Evolutionary conservation across 2,888 invertebrate genomes (phyloP), one percentile per base, ranked within the genome.

Genomic region (Meteorus cinctellus): DNA sequence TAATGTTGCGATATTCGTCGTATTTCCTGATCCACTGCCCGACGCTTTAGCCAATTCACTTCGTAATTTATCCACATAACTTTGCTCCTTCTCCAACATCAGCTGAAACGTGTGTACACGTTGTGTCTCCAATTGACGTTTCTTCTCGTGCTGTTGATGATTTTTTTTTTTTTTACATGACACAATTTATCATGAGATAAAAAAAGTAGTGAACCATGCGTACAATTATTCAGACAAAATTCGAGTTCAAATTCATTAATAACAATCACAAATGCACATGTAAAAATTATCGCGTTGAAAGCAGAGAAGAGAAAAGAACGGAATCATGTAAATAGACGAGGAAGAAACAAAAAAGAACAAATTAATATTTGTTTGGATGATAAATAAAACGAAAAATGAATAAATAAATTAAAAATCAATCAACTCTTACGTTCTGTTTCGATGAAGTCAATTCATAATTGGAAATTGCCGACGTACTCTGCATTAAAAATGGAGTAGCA

Each of bases 11-110:
- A 86, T 82, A 69, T 87, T 85, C 80, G 88, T 90, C 41, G 86
- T 84, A 78, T 89, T 90, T 31, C 86, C 86, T 86, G 85, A 90
- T 86, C 82, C 90, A 86, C 87, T 91, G 36, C 88, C 88, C 6
- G 55, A 55, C 29, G 89, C 91, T 68, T 90, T 90, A 0, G 91
- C 92, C 79, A 93, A 91, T 90, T 94, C 91, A 90, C 94, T 94
- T 78, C 95, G 92, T 78, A 97, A 90, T 83, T 94, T 93, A 83
- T 96, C 94, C 83, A 96, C 93, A 90, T 96, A 95, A 84, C 94
- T 93, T 89, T 94, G 94, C 86, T 97, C 96, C 85, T 96, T 94
- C 84, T 97, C 96, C 81, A 97, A 91, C 98, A 98, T 98, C 86
- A 96, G 92, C 82, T 95, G 94, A 81, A 97, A 93, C 24, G 97